Evolutionary conservation across 2,888 invertebrate genomes (phyloP), one percentile per base, ranked within the genome.

Genomic region (Catotricha subobsoleta): DNA sequence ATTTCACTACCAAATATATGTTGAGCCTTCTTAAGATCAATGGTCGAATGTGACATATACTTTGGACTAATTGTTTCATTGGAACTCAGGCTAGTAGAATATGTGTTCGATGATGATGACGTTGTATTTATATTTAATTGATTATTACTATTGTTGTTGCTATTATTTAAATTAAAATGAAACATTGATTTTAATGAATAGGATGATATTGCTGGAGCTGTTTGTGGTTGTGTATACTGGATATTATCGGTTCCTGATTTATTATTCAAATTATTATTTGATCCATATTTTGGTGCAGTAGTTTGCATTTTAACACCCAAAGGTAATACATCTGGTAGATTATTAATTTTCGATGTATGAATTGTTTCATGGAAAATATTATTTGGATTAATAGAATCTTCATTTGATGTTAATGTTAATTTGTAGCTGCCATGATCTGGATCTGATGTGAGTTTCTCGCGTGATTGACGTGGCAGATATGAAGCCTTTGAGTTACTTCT

Each of bases 401-500:
- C 70, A 45, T 69, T 74, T 5, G 79, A 79, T 18, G 79, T 79
- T 64, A 77, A 70, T 15, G 79, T 79, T 36, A 78, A 65, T 54
- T 79, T 78, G 61, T 80, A 80, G 54, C 76, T 77, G 46, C 80
- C 80, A 52, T 72, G 74, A 57, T 78, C 80, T 45, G 74, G 71
- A 58, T 77, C 78, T 43, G 69, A 64, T 7, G 72, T 72, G 35
- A 70, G 64, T 50, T 71, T 67, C 48, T 79, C 79, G 46, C 74
- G 68, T 53, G 30, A 27, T 42, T 77, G 69, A 30, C 77, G 68
- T 47, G 79, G 74, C 60, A 80, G 60, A 58, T 80, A 80, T 43
- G 80, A 79, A 48, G 79, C 79, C 64, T 80, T 80, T 40, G 80
- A 80, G 55, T 78, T 77, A 55, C 76, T 78, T 66, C 80, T 80